Conservation (phyloP, 2,797 vertebrate species). For the Rousettus madagascariensis region DNA sequence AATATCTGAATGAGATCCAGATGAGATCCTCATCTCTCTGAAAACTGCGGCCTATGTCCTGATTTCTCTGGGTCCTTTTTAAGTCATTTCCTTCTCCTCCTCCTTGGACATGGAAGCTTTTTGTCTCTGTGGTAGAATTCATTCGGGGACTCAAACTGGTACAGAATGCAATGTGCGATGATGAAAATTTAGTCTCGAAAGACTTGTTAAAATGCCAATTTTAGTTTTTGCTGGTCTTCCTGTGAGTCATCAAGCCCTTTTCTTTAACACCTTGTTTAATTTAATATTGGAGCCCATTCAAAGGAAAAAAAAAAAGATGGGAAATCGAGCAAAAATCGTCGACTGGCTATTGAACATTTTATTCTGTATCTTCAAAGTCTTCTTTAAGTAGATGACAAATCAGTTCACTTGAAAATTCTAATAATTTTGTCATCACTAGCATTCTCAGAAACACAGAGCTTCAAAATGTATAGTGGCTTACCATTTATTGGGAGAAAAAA, state of each 20-base stretch:
- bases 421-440: conserved; percentile 29
- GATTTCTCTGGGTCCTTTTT: conserved; percentile 60
- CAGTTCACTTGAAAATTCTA: neutral
- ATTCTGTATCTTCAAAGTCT: neutral
- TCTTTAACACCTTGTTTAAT: conserved; percentile 38
- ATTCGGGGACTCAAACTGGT: conserved; percentile 49
- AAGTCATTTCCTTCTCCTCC: conserved; percentile 60
- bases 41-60: conserved; percentile 41
- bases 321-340: neutral
- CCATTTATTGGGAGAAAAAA: conserved; percentile 63
- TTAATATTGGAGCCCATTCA: neutral
- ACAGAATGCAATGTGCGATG: neutral
- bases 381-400: neutral
- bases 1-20: conserved; percentile 67
- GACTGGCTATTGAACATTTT: neutral
- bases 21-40: conserved; percentile 57
- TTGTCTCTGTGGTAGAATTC: conserved; percentile 45
- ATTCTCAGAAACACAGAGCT: conserved; percentile 60
- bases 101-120: conserved; percentile 56
- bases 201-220: neutral
- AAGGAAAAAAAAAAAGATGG: neutral
- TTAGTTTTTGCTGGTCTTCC: neutral
- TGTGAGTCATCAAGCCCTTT: neutral
- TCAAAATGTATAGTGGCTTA: conserved; percentile 56
- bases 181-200: neutral